These are phyloP conservation scores for Epiblema foenella DNA, from an alignment of 2,888 invertebrate species.

Conservation along the genomic window DNA sequence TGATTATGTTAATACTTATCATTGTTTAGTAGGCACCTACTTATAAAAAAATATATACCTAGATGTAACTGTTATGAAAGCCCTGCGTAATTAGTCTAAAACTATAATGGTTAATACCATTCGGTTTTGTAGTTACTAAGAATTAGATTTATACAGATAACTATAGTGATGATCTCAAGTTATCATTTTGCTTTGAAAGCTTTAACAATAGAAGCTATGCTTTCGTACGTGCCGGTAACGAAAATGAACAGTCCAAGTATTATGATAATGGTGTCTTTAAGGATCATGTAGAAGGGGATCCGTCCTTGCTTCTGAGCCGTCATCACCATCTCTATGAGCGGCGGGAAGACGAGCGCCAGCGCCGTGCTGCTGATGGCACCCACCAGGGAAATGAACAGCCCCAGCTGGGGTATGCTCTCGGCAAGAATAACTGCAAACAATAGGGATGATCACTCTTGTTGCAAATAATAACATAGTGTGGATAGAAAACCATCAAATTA, in stretches of 20 bases:
- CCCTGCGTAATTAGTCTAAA: not conserved
- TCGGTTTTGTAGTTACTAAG: not conserved
- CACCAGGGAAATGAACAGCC: slow-evolving; percentile 95
- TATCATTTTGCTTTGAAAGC: slow-evolving; percentile 64
- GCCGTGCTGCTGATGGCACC: slow-evolving; percentile 96
- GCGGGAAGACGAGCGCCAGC: slow-evolving; percentile 94
- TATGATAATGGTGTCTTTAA: slow-evolving; percentile 88
- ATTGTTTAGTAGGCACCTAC: not conserved
- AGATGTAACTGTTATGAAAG: not conserved
- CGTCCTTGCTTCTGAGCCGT: slow-evolving; percentile 85
- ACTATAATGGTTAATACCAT: not conserved
- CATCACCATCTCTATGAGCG: slow-evolving; percentile 92
- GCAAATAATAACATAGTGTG: too few relatives aligned
- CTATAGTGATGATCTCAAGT: not conserved
- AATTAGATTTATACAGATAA: not conserved
- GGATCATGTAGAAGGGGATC: slow-evolving; percentile 69
- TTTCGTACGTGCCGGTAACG: slow-evolving; percentile 90
- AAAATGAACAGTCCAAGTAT: slow-evolving; percentile 89
- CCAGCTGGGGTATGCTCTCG: slow-evolving; percentile 93
- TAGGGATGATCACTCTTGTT: too few relatives aligned
- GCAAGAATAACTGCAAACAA: slow-evolving; percentile 90
- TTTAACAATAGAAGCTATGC: slow-evolving; percentile 85
- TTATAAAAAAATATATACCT: not conserved
- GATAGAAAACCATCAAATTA: too few relatives aligned
- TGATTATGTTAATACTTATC: too few relatives aligned